Percentiles rank a stretch among this genome's conserved stretches.
phyloP scores from a whole-genome alignment of 2,888 invertebrate genomes.

The Pemphredon lugubris region DNA sequence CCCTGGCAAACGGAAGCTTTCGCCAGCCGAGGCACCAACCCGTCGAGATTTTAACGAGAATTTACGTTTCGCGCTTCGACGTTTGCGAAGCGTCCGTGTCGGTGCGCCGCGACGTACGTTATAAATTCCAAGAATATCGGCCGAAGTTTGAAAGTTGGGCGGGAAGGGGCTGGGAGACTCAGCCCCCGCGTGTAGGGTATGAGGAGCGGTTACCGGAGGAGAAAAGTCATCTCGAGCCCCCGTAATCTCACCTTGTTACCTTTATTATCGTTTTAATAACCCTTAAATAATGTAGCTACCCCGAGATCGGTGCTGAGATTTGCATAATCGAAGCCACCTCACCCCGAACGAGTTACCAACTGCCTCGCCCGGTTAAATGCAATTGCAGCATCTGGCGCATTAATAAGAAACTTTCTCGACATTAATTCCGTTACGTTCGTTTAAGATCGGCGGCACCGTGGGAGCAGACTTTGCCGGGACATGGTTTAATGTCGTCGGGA shows the following conservation, averaged over 20 bases:
- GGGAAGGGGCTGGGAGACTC: background rate
- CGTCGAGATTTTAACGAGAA: conserved; percentile 51
- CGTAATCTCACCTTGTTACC: background rate
- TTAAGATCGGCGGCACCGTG: conserved; percentile 29
- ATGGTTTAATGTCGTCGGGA: background rate
- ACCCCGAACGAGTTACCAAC: conserved; percentile 13
- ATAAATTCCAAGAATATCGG: conserved; percentile 34
- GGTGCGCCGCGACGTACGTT: conserved; percentile 2
- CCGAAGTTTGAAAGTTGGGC: conserved; percentile 15
- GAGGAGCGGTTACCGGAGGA: too few species aligned
- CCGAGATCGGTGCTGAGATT: conserved; percentile 40
- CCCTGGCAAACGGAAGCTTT: too few species aligned
- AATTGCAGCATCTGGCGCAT: conserved; percentile 62
- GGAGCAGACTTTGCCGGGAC: background rate
- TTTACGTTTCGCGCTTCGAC: conserved; percentile 35
- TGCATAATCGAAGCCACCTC: conserved; percentile 58
- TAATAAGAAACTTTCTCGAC: conserved; percentile 72
- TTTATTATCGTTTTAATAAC: conserved; percentile 40
- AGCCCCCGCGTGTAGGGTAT: too few species aligned
- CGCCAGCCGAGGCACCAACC: too few species aligned
- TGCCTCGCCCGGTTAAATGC: conserved; percentile 28
- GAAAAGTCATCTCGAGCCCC: too few species aligned
- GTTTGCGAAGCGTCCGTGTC: conserved; percentile 16
- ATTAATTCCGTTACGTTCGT: conserved; percentile 61
- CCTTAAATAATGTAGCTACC: conserved; percentile 33